Evolutionary conservation across 2,797 vertebrate species (phyloP).

Genomic region (Heliangelus exortis): DNA sequence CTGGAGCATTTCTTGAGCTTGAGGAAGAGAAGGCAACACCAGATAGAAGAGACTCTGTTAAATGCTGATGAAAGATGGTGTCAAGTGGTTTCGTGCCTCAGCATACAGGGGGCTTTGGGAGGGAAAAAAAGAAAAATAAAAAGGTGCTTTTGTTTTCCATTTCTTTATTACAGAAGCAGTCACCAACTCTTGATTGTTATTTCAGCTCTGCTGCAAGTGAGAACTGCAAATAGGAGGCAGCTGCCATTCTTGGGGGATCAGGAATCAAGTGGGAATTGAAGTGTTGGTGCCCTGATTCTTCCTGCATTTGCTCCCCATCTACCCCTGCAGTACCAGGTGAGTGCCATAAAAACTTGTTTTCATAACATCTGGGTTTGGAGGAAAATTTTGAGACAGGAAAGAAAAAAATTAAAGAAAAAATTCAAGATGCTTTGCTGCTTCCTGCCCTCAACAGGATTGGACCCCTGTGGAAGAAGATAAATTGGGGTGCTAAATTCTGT

Average conservation of each 20-base stretch:
- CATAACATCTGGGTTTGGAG: background rate
- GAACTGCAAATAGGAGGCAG: background rate
- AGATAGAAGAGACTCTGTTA: background rate
- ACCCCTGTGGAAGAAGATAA: background rate
- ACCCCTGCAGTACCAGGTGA: background rate
- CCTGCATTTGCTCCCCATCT: background rate
- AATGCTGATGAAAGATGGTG: background rate
- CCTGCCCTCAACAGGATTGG: background rate
- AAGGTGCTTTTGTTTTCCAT: fast-evolving
- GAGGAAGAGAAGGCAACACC: background rate
- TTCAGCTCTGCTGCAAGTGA: background rate
- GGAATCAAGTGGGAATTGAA: background rate
- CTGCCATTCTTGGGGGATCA: background rate
- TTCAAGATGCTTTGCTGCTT: background rate
- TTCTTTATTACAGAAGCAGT: background rate
- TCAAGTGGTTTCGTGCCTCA: background rate
- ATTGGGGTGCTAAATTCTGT: background rate
- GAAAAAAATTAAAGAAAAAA: background rate
- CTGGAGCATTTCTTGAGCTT: background rate
- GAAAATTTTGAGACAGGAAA: background rate
- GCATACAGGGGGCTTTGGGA: fast-evolving
- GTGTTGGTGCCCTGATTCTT: background rate
- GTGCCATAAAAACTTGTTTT: background rate
- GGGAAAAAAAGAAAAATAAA: too few relatives aligned
- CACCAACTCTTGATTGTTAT: background rate